Percentiles rank a stretch among this genome's conserved stretches.
phyloP scores from a whole-genome alignment of 1,140 invertebrate species.

The Eriosoma lanigerum region DNA sequence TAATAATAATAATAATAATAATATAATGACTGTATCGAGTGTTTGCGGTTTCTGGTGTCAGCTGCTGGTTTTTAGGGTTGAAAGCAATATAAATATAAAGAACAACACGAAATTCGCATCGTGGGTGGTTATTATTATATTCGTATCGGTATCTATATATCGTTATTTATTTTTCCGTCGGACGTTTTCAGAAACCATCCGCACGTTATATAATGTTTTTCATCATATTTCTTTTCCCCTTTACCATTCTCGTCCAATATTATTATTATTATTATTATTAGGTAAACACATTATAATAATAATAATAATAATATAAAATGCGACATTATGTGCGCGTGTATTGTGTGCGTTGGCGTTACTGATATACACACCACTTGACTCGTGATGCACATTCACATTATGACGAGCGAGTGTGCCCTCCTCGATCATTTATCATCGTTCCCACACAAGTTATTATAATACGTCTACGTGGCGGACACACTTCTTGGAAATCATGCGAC shows the following conservation, averaged over 20 bases:
- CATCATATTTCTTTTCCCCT: background rate
- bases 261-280: too few species aligned
- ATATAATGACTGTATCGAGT: slow-evolving; percentile 23
- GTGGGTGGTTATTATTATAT: slow-evolving; percentile 36
- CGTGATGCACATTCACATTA: slow-evolving; percentile 11
- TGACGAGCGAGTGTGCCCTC: slow-evolving; percentile 24
- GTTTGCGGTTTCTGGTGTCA: slow-evolving; percentile 23
- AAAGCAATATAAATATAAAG: background rate
- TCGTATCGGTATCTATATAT: too few species aligned
- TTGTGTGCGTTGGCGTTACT: background rate
- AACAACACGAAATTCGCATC: slow-evolving; percentile 16
- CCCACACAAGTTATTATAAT: background rate
- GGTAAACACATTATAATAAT: slow-evolving; percentile 23
- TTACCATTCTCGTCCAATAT: slow-evolving; percentile 23
- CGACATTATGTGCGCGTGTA: background rate
- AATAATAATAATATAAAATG: background rate
- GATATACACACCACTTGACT: slow-evolving; percentile 36
- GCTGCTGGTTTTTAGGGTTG: slow-evolving; percentile 40
- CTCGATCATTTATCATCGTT: slow-evolving; percentile 13
- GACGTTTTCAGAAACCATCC: background rate
- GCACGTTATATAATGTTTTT: background rate
- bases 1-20: too few species aligned
- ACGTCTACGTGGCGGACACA: background rate
- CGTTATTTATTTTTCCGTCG: slow-evolving; percentile 25
- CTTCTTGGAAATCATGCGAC: slow-evolving; percentile 22